A percentile compares a stretch with the other conserved stretches of the same genome.
Conservation (phyloP, 2,113 vertebrate genomes). For the Sebastes schlegelii region DNA sequence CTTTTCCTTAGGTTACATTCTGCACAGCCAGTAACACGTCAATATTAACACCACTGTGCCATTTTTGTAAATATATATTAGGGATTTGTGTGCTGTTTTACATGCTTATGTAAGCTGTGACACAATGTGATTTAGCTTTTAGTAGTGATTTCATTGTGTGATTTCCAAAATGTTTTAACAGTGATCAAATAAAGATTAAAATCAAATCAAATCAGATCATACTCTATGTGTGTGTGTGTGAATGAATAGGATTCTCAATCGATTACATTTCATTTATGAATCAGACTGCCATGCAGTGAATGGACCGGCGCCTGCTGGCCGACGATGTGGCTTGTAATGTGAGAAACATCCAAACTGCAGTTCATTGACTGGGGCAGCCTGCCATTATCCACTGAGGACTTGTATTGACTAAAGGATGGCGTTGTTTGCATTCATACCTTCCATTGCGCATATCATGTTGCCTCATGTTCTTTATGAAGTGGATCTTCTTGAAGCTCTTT, state of each 20-base stretch:
- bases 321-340: slow-evolving; percentile 57
- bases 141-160: slow-evolving; percentile 10
- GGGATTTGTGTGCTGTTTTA: slow-evolving; percentile 11
- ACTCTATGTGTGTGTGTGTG: not conserved
- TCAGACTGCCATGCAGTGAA: slow-evolving; percentile 28
- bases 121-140: slow-evolving; percentile 8
- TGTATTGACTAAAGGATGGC: slow-evolving; percentile 42
- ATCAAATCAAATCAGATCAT: not conserved
- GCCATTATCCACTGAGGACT: slow-evolving; percentile 55
- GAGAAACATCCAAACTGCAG: slow-evolving; percentile 65
- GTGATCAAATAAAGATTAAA: slow-evolving; percentile 26
- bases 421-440: slow-evolving; percentile 86
- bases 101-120: slow-evolving; percentile 25
- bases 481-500: slow-evolving; percentile 99
- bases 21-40: not conserved
- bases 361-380: slow-evolving; percentile 63
- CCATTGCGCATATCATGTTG: slow-evolving; percentile 96
- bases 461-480: slow-evolving; percentile 98
- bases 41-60: not conserved
- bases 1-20: not conserved
- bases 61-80: not conserved
- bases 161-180: not conserved
- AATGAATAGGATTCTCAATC: slow-evolving; percentile 12
- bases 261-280: slow-evolving; percentile 6
- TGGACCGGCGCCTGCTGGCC: not conserved